Base-by-base conservation (phyloP, 1,140 invertebrate species). In the Glossosoma conforme region DNA sequence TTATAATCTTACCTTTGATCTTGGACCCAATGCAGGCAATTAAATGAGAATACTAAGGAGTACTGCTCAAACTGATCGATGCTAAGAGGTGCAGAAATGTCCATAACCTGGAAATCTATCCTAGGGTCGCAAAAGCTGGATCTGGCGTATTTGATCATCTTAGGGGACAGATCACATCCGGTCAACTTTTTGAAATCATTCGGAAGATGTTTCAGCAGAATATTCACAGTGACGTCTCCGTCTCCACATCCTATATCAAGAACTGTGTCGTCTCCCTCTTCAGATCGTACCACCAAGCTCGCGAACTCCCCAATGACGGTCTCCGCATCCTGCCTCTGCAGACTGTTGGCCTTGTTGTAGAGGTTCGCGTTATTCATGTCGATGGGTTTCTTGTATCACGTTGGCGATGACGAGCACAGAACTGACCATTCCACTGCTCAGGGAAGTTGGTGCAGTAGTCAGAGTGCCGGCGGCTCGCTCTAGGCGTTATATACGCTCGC, bases 201-300 rank as follows among this genome's bases (percentile, higher is more conserved):
- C 0, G 85, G 81, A n/a, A 91, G 59, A 49, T 75, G 69, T 1
- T 81, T 82, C 36, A 81, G 65, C 8, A 91, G 66, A n/a, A 89
- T 65, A 17, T 82, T 74, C 10, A 76, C 75, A 0, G 85, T 86
- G 4, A 90, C 81, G 56, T 82, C 76, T 0, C 88, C 89, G 13
- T 86, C 83, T 0, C 87, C 89, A 42, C 85, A 89, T 1, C 89
- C 89, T 11, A 92, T 77, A 60, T 93, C 89, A 46, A 91, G 68
- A 1, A 88, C 67, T 32, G 71, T 72, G 21, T 79, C 75, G 2
- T 67, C 66, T 2, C 73, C 74, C 19, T 70, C 67, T 3, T 65
- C 59, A 37, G 72, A 70, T 82, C 83, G 85, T 52, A 75, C 67
- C 11, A 85, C 74, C 30, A 73, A 69, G 2, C 67, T 66, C 2